These are phyloP conservation scores for Euspilapteryx auroguttella DNA, from an alignment of 2,888 invertebrate genomes.

Conservation along the genomic window DNA sequence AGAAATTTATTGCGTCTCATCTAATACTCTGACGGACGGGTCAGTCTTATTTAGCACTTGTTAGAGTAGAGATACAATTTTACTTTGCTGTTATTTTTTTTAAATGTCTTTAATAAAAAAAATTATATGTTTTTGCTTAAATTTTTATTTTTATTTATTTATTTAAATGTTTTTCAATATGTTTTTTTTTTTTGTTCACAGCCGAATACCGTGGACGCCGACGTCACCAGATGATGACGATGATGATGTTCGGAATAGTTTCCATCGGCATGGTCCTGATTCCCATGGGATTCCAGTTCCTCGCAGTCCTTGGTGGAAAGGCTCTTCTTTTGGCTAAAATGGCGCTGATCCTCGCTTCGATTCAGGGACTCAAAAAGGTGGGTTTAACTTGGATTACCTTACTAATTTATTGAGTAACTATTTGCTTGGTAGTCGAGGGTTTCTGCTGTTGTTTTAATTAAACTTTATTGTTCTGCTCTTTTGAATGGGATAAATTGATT, in stretches of 20 bases:
- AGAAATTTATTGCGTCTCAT: no score
- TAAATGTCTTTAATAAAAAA: background rate
- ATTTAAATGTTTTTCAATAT: conserved; percentile 2
- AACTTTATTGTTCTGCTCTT: no score
- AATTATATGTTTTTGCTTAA: background rate
- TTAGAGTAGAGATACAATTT: no score
- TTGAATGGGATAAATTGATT: no score
- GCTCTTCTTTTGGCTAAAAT: conserved; percentile 79
- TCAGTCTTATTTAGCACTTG: no score
- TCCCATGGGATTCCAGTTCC: conserved; percentile 83
- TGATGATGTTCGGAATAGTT: conserved; percentile 78
- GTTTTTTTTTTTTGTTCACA: conserved; percentile 12
- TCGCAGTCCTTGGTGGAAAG: conserved; percentile 81
- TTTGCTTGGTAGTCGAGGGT: no score
- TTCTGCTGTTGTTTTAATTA: no score
- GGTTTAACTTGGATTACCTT: conserved; percentile 5
- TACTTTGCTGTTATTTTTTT: no score
- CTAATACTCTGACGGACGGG: no score
- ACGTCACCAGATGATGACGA: conserved; percentile 70
- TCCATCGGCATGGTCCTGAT: conserved; percentile 76
- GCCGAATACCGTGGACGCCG: conserved; percentile 58
- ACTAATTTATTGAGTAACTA: conserved; percentile 3
- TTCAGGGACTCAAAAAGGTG: conserved; percentile 79
- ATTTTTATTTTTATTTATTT: background rate
- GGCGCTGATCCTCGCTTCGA: conserved; percentile 77